Conservation (phyloP, 1,140 invertebrate species). For the Elysia chlorotica region DNA sequence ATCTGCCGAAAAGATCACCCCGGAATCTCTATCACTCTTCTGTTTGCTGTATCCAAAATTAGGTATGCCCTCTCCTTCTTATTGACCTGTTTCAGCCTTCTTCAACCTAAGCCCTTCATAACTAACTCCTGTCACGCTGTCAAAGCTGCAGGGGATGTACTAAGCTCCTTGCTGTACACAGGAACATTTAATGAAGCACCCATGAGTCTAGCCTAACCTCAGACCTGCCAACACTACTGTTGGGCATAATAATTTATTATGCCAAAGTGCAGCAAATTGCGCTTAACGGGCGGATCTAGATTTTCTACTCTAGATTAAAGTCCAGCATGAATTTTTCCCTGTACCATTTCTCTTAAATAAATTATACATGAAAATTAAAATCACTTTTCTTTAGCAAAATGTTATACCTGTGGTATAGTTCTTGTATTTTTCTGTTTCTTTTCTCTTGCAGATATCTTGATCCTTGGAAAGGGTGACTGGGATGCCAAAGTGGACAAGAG, state of each 20-base stretch:
- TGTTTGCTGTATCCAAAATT: constrained; percentile 80
- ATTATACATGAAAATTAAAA: not conserved
- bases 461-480: constrained; percentile 76
- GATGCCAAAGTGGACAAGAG: constrained; percentile 50
- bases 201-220: no score
- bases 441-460: constrained; percentile 71
- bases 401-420: not conserved
- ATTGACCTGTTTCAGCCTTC: no score
- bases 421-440: not conserved
- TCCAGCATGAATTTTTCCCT: not conserved
- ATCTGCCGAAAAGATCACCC: constrained; percentile 72
- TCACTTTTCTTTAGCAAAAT: no score
- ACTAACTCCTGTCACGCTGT: no score
- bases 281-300: no score
- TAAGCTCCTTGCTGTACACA: no score
- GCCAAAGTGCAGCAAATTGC: no score
- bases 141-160: no score
- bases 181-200: no score
- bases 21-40: constrained; percentile 79
- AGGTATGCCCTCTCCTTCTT: constrained; percentile 58
- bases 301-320: not conserved
- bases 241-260: no score
- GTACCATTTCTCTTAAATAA: not conserved
- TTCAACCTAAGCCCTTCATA: no score
- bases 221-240: no score